Percentiles rank a stretch among this genome's conserved stretches.
These are phyloP conservation scores for Talpa occidentalis DNA, from an alignment of 2,113 vertebrate genomes.

Conservation along the genomic window DNA sequence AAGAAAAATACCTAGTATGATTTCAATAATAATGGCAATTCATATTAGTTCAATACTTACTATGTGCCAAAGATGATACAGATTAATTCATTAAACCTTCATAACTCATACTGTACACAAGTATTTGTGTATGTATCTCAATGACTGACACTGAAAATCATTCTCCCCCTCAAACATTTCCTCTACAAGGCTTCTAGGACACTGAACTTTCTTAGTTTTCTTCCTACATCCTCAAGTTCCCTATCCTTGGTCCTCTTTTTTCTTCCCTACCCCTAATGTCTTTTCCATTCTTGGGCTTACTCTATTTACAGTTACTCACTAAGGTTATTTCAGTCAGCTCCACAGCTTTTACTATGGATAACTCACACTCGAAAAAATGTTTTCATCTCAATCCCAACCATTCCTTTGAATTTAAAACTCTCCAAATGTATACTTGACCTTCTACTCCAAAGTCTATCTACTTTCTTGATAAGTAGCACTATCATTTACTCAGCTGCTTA, in stretches of 20 bases:
- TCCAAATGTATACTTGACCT: not conserved
- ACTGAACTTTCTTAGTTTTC: not conserved
- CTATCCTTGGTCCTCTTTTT: not conserved
- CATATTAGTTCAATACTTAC: not conserved
- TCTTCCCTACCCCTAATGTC: not conserved
- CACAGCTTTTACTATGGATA: not conserved
- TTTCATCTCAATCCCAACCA: not conserved
- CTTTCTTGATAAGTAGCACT: not conserved
- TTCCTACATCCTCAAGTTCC: not conserved
- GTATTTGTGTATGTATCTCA: not conserved
- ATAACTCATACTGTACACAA: not conserved
- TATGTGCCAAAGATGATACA: not conserved
- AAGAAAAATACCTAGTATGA: not conserved
- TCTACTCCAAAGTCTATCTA: not conserved
- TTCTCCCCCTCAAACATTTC: not conserved
- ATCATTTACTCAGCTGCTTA: not conserved
- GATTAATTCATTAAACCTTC: constrained; percentile 18
- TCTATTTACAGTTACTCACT: not conserved
- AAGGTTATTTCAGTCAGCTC: not conserved
- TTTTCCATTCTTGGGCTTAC: not conserved
- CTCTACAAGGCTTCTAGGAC: not conserved
- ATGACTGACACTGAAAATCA: not conserved
- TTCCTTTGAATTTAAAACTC: constrained; percentile 22
- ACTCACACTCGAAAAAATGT: not conserved
- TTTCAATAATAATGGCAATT: not conserved